A percentile compares a stretch with the other conserved stretches of the same genome.
Evolutionary conservation across 2,888 invertebrate species (phyloP).

Genomic region (Ophion slaviceki): DNA sequence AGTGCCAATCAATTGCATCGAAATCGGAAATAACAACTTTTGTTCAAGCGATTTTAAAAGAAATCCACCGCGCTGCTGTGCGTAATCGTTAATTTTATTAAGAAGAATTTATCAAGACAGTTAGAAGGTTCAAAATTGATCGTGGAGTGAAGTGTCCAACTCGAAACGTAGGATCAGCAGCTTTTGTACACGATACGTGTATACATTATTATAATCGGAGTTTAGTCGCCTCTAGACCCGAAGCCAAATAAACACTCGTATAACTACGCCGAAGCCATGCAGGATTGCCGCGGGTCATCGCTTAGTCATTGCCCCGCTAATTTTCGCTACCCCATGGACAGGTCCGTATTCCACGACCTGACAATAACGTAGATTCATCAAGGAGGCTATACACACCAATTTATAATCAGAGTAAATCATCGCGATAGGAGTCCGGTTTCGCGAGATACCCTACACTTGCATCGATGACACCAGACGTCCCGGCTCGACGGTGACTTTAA

Average conservation of each 20-base stretch:
- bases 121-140: too few relatives aligned
- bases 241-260: conserved; percentile 77
- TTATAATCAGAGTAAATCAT: conserved; percentile 28
- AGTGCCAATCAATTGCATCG: too few relatives aligned
- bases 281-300: conserved; percentile 70
- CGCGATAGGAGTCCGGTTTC: conserved; percentile 21
- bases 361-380: conserved; percentile 37
- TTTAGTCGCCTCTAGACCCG: conserved; percentile 62
- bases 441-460: not conserved
- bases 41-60: too few relatives aligned
- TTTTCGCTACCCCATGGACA: conserved; percentile 63
- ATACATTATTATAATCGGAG: conserved; percentile 14
- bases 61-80: too few relatives aligned
- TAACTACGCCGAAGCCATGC: conserved; percentile 47
- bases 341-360: conserved; percentile 6
- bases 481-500: conserved; percentile 55
- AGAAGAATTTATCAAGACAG: too few relatives aligned
- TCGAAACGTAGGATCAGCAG: conserved; percentile 8
- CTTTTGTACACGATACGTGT: conserved; percentile 15
- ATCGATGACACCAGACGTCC: not conserved
- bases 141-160: not conserved
- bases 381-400: not conserved
- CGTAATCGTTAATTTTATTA: too few relatives aligned
- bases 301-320: conserved; percentile 75
- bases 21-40: too few relatives aligned